phyloP scores from a whole-genome alignment of 2,888 invertebrate species.

The Rhyacophila evoluta region DNA sequence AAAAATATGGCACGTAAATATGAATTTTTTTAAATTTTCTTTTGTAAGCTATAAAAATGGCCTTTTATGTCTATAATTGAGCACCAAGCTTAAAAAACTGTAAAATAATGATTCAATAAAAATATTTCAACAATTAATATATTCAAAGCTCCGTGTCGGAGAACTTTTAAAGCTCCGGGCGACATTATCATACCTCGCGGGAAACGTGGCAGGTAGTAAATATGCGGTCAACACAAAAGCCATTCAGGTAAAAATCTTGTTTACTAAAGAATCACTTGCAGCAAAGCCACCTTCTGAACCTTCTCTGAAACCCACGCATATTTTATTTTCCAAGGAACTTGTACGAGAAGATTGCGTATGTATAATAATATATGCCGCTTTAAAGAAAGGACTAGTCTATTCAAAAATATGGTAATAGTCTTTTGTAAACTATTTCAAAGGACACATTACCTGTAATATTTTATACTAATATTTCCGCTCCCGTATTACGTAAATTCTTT shows the following conservation, averaged over 20 bases:
- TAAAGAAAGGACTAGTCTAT: too few species aligned
- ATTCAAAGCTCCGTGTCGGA: neutral
- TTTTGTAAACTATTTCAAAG: too few species aligned
- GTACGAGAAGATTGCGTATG: neutral
- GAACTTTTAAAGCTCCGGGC: neutral
- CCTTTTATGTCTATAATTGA: neutral
- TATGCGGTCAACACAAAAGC: neutral
- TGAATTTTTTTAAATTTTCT: neutral
- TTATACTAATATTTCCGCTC: too few species aligned
- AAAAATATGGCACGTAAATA: neutral
- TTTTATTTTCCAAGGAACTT: neutral
- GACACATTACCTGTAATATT: too few species aligned
- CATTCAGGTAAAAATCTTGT: slow-evolving; percentile 4
- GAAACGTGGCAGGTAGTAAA: neutral
- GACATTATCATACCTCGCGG: neutral
- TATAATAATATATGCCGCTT: too few species aligned
- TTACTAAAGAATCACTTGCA: neutral
- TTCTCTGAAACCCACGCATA: neutral
- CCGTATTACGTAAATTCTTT: too few species aligned
- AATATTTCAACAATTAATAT: too few species aligned
- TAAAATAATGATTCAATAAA: too few species aligned
- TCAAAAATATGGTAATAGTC: too few species aligned
- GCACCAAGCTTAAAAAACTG: neutral
- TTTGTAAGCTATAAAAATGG: neutral
- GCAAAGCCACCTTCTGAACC: neutral